Base-by-base conservation (phyloP, 2,888 invertebrate genomes). In the Drosophila dives region DNA sequence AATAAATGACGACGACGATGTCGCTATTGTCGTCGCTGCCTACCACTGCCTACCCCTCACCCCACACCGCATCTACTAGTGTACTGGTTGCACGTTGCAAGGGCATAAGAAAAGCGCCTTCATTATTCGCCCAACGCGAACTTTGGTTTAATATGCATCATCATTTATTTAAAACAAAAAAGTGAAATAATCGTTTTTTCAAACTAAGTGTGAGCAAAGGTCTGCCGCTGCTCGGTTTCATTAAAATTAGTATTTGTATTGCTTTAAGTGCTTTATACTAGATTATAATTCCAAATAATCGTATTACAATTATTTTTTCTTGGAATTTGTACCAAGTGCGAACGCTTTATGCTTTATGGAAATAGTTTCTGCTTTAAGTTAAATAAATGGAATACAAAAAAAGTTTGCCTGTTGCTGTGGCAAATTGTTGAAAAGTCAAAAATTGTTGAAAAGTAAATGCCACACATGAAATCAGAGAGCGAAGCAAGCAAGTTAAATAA, bases 1-100 rank as follows among this genome's bases (percentile, higher is more conserved):
- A 82, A 77, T 75, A 87, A 87, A 85, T 85, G 85, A 79, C 79
- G 72, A 68, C 75, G 70, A 56, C 69, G 77, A 40, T 53, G 69
- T 38, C 64, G 40, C 73, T 66, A 66, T 53, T 58, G 50, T 32
- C 56, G 66, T 50, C 50, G 61, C 62, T 49, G 62, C 62, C 23
- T 29, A 29, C 29, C 26, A 26, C 26, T 26, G 26, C 26, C 26
- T 26, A 33, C 62, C 63, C 50, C 50, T 38, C 54, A 45, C 59
- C 61, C 10, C n/a, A 32, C 64, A n/a, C 40, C 50, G 23, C 56
- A 38, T 49, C 48, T 59, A 20, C 29, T 20, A 20, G 20, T 20
- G 15, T 3, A 3, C 15, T 45, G 36, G 15, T 42, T 53, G 40
- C 40, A 26, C 40, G n/a, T 49, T 68, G 69, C 64, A 68, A 69